These are phyloP conservation scores for Syrista parreyssii DNA, from an alignment of 2,888 invertebrate genomes.

Conservation along the genomic window DNA sequence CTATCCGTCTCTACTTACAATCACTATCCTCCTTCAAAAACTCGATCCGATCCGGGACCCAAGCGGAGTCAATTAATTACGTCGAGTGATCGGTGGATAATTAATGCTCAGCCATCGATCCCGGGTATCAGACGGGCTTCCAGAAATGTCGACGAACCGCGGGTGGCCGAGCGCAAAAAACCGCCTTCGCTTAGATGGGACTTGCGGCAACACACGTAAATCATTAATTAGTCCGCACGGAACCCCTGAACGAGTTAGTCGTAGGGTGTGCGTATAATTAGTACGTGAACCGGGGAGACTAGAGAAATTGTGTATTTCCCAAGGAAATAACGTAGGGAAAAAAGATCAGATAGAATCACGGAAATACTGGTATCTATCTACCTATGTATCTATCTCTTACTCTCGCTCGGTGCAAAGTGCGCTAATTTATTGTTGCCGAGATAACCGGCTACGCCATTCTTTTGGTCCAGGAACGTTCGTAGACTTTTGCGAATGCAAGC, in stretches of 20 bases:
- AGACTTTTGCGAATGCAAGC: neutral
- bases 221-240: conserved; percentile 1
- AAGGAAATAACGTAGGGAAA: neutral
- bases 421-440: neutral
- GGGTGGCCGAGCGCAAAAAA: conserved; percentile 4
- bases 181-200: neutral
- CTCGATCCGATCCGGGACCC: neutral
- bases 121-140: neutral
- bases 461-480: neutral
- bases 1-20: neutral
- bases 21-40: neutral
- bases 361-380: neutral
- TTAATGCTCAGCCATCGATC: neutral
- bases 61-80: neutral
- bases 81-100: neutral
- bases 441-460: neutral
- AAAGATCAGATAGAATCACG: neutral
- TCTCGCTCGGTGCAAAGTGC: neutral
- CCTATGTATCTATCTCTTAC: neutral
- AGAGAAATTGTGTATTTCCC: neutral
- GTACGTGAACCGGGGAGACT: neutral
- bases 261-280: neutral
- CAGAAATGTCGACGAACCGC: conserved; percentile 6
- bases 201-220: neutral
- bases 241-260: neutral